Evolutionary conservation across 1,140 invertebrate genomes (phyloP), one percentile per base, ranked within the genome.

Genomic region (Philotrypesis tridentata): DNA sequence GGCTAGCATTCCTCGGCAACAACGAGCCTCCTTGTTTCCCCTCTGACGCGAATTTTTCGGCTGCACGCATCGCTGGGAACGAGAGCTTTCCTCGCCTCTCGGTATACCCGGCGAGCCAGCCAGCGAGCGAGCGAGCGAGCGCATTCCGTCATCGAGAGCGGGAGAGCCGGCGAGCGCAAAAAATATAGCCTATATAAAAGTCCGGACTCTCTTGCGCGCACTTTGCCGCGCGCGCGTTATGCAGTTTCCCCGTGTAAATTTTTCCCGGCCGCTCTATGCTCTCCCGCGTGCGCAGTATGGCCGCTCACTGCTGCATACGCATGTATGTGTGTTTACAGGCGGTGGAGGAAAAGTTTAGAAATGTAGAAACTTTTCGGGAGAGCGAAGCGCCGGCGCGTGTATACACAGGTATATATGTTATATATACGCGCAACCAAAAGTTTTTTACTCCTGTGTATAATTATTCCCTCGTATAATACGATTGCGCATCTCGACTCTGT

Each of bases 11-110:
- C 33, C 67, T n/a, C 23, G 8, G 68, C 48, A 79, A 79, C 76
- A 37, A 60, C n/a, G 25, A 14, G n/a, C 67, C 21, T 79, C 40
- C 27, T 78, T 71, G 68, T 72, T 61, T 37, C 48, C 25, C 37
- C 61, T 12, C 12, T 33, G 61, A 25, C 33, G 31, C 48, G 68
- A 72, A 71, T 79, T 79, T 79, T 79, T 79, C 68, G 68, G 77
- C 48, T 55, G 48, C 43, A 61, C 43, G 65, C 63, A 60, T 79
- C 77, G 40, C 40, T 71, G 43, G 43, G 43, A 79, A 33, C 29
- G 60, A 40, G 77, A 79, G 77, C 48, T 79, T 71, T 79, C 48
- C 48, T 71, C 65, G 25, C 37, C 21, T 27, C 55, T 27, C 31
- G 33, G 61, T n/a, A n/a, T n/a, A n/a, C n/a, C n/a, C n/a, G n/a